A percentile compares a stretch with the other conserved stretches of the same genome.
These are phyloP conservation scores for Atrichornis clamosus DNA, from an alignment of 2,113 vertebrate genomes.

Conservation along the genomic window DNA sequence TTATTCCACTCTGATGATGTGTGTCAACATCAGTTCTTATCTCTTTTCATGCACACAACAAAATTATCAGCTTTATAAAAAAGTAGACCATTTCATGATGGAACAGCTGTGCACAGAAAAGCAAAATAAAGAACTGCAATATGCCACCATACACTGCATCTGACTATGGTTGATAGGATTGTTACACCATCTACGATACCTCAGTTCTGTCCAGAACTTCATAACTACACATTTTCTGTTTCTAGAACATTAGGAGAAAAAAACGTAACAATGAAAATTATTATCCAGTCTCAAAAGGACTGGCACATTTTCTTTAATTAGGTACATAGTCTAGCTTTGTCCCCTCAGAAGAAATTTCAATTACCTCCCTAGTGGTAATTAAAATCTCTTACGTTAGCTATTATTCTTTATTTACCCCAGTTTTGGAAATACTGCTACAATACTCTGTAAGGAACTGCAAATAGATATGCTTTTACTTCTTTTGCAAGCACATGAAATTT, in stretches of 20 bases:
- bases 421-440: background rate
- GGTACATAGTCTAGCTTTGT: background rate
- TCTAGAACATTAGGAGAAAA: background rate
- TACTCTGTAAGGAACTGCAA: background rate
- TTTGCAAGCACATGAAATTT: background rate
- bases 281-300: background rate
- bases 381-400: background rate
- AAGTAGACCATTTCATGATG: background rate
- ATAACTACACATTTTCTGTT: background rate
- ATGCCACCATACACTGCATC: background rate
- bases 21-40: background rate
- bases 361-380: background rate
- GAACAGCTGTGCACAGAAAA: background rate
- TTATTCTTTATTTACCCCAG: background rate
- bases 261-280: background rate
- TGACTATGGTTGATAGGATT: background rate
- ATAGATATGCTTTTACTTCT: background rate
- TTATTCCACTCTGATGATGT: background rate
- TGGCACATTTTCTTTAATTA: slow-evolving; percentile 3
- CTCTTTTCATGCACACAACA: background rate
- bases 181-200: background rate
- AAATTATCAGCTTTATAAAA: background rate
- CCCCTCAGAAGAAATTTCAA: background rate
- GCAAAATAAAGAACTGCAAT: background rate
- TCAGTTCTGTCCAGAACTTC: background rate